Evolutionary conservation across 1,140 invertebrate genomes (phyloP).

Genomic region (Cydia pomonella): DNA sequence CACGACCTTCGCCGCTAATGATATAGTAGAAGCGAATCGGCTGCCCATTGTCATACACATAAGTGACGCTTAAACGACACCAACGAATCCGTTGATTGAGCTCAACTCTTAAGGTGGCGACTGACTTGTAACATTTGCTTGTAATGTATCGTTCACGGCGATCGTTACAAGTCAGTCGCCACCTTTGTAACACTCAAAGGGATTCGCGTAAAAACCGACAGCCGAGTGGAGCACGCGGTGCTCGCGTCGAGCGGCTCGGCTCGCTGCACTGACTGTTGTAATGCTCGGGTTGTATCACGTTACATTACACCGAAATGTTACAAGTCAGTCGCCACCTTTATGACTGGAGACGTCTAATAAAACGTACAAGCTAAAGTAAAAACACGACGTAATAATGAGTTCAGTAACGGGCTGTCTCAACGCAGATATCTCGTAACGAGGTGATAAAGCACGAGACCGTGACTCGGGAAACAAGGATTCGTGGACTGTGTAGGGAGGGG

Average conservation of each 20-base stretch:
- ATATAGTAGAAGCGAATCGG: background rate
- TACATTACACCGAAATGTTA: too few species aligned
- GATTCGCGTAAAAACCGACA: too few species aligned
- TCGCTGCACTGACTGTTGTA: too few species aligned
- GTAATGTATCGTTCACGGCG: too few species aligned
- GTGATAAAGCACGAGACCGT: slow-evolving; percentile 25
- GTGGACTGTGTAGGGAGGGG: slow-evolving; percentile 27
- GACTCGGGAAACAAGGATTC: slow-evolving; percentile 22
- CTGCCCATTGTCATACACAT: slow-evolving; percentile 6
- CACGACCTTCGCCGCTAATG: slow-evolving; percentile 20
- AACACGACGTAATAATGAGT: slow-evolving; percentile 23
- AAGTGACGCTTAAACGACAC: slow-evolving; percentile 8
- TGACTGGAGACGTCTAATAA: slow-evolving; percentile 25
- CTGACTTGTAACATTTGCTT: too few species aligned
- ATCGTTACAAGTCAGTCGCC: too few species aligned
- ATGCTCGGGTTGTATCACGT: too few species aligned
- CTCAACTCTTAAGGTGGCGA: too few species aligned
- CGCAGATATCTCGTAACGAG: slow-evolving; percentile 22
- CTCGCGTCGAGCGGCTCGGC: too few species aligned
- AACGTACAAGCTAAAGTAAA: slow-evolving; percentile 19
- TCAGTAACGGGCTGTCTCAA: slow-evolving; percentile 25
- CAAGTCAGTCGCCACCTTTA: too few species aligned
- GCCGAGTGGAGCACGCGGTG: too few species aligned
- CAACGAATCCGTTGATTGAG: background rate
- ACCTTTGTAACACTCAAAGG: too few species aligned